A percentile compares a stretch with the other conserved stretches of the same genome.
These are phyloP conservation scores for Garra rufa DNA, from an alignment of 2,113 vertebrate genomes.

Conservation along the genomic window DNA sequence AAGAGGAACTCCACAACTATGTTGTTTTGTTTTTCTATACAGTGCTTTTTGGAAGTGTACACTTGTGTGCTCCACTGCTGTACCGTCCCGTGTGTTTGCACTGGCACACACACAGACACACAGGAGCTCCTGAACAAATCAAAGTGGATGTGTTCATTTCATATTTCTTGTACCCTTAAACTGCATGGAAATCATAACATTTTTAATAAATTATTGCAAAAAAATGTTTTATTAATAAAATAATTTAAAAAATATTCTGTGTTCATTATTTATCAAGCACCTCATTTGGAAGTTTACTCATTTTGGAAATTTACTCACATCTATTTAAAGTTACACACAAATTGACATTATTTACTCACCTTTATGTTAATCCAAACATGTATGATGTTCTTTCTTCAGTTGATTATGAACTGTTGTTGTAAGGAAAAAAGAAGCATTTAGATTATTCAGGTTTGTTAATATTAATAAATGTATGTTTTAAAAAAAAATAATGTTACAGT, in stretches of 20 bases:
- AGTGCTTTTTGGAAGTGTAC: slow-evolving; percentile 80
- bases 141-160: slow-evolving; percentile 84
- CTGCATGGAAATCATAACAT: slow-evolving; percentile 85
- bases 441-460: no score
- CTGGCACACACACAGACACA: slow-evolving; percentile 48
- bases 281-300: background rate
- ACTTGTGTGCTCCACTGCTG: slow-evolving; percentile 82
- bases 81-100: slow-evolving; percentile 81
- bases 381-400: no score
- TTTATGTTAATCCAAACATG: no score
- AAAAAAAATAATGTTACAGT: no score
- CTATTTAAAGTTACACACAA: background rate
- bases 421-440: no score
- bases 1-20: slow-evolving; percentile 53
- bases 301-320: background rate
- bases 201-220: slow-evolving; percentile 91
- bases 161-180: slow-evolving; percentile 85
- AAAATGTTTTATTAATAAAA: slow-evolving; percentile 89
- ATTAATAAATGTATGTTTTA: no score
- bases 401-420: no score
- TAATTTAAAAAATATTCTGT: slow-evolving; percentile 63
- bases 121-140: slow-evolving; percentile 72
- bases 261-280: slow-evolving; percentile 18
- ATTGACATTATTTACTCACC: no score
- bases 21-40: slow-evolving; percentile 82